Evolutionary conservation across 2,888 invertebrate species (phyloP).

Genomic region (Pollenia angustigena): DNA sequence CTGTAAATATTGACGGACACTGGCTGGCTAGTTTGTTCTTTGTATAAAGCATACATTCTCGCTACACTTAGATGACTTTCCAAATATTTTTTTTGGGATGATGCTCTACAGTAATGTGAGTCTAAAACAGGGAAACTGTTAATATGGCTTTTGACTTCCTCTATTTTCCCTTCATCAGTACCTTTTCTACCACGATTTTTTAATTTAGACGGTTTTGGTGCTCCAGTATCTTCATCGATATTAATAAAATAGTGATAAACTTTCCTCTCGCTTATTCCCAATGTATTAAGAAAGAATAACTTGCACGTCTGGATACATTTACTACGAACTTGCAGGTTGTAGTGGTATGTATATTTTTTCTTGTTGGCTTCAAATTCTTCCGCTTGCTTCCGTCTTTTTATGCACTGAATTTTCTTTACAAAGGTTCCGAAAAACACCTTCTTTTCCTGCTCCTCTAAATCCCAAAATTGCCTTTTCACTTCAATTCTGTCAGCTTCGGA

Average conservation of each 20-base stretch:
- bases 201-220: background rate
- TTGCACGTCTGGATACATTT: background rate
- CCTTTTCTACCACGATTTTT: background rate
- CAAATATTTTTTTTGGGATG: too few relatives aligned
- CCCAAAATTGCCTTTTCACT: background rate
- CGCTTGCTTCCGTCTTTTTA: background rate
- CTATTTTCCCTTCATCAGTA: constrained; percentile 3
- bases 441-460: background rate
- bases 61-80: too few relatives aligned
- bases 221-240: too few relatives aligned
- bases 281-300: too few relatives aligned
- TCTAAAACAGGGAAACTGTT: constrained; percentile 1
- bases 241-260: too few relatives aligned
- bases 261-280: too few relatives aligned
- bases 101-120: constrained; percentile 4
- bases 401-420: constrained; percentile 1
- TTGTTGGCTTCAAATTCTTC: constrained; percentile 1
- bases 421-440: background rate
- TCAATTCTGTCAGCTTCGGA: too few relatives aligned
- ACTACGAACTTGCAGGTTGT: background rate
- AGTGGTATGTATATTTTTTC: background rate
- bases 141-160: background rate
- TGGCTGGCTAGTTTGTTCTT: too few relatives aligned
- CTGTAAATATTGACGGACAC: too few relatives aligned
- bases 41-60: too few relatives aligned